phyloP scores from a whole-genome alignment of 2,888 invertebrate species.

The Dorcus parallelipipedus region DNA sequence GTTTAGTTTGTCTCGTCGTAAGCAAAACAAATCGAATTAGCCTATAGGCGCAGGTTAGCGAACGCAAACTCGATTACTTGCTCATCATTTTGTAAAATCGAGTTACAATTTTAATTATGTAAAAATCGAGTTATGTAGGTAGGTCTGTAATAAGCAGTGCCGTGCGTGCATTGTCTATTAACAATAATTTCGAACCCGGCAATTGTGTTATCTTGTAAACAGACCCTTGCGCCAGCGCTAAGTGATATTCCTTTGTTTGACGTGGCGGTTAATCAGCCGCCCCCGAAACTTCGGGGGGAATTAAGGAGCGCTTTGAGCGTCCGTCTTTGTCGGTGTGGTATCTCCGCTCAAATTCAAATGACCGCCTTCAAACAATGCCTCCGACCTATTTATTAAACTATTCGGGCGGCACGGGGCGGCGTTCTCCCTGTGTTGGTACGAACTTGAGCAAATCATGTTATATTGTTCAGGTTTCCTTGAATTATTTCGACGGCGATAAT shows the following conservation, averaged over 20 bases:
- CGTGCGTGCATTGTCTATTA: conserved; percentile 13
- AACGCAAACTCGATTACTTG: too few relatives aligned
- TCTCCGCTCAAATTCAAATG: conserved; percentile 29
- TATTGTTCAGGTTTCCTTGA: too few relatives aligned
- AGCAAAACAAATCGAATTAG: too few relatives aligned
- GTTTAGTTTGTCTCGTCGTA: too few relatives aligned
- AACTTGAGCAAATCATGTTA: too few relatives aligned
- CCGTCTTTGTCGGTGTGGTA: conserved; percentile 25
- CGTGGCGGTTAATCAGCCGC: conserved; percentile 36
- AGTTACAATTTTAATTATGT: neutral
- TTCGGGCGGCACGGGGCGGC: neutral
- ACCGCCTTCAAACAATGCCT: conserved; percentile 40
- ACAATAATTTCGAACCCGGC: conserved; percentile 12
- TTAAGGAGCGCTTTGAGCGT: conserved; percentile 35
- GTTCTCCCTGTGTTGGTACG: too few relatives aligned
- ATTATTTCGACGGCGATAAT: neutral
- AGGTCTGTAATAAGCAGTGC: neutral
- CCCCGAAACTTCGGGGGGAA: conserved; percentile 33
- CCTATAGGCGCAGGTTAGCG: too few relatives aligned
- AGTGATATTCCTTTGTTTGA: conserved; percentile 29
- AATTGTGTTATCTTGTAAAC: conserved; percentile 14
- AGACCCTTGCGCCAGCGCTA: neutral
- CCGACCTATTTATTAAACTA: conserved; percentile 14
- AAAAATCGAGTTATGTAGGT: neutral
- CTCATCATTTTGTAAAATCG: neutral